phyloP scores from a whole-genome alignment of 2,113 vertebrate genomes.

The Spilogale gracilis region DNA sequence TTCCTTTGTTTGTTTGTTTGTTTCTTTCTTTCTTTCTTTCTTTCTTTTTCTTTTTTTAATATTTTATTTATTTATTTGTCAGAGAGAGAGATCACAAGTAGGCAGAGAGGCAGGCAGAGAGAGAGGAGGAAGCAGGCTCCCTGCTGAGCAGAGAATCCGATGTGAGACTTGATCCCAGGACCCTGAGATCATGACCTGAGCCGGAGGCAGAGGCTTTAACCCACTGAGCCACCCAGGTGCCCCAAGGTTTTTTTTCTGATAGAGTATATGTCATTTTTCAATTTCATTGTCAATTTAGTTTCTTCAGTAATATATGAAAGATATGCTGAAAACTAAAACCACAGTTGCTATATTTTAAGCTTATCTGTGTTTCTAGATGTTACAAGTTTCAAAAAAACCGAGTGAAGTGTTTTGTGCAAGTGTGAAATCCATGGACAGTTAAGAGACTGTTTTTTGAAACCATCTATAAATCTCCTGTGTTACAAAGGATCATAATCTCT shows the following conservation, averaged over 20 bases:
- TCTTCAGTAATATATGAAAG: neutral
- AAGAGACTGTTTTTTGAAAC: neutral
- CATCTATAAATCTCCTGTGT: neutral
- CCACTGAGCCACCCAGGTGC: too few relatives aligned
- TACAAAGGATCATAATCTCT: neutral
- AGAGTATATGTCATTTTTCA: neutral
- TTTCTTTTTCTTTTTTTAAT: too few relatives aligned
- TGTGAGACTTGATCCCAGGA: too few relatives aligned
- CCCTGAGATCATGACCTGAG: too few relatives aligned
- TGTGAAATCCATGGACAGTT: neutral
- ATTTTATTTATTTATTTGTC: too few relatives aligned
- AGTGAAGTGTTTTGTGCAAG: slow-evolving; percentile 22
- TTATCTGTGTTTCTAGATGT: neutral
- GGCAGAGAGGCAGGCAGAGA: too few relatives aligned
- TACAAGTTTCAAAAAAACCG: neutral
- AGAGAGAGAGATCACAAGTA: too few relatives aligned
- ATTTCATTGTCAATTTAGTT: neutral
- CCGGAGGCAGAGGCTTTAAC: too few relatives aligned
- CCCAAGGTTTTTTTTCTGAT: neutral
- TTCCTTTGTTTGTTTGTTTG: too few relatives aligned
- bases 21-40: too few relatives aligned
- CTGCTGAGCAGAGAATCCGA: too few relatives aligned
- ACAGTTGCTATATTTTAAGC: neutral
- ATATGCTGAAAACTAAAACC: neutral
- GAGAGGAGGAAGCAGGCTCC: too few relatives aligned